A percentile compares a stretch with the other conserved stretches of the same genome.
These are phyloP conservation scores for Egretta garzetta DNA, from an alignment of 2,113 vertebrate genomes.

Conservation along the genomic window DNA sequence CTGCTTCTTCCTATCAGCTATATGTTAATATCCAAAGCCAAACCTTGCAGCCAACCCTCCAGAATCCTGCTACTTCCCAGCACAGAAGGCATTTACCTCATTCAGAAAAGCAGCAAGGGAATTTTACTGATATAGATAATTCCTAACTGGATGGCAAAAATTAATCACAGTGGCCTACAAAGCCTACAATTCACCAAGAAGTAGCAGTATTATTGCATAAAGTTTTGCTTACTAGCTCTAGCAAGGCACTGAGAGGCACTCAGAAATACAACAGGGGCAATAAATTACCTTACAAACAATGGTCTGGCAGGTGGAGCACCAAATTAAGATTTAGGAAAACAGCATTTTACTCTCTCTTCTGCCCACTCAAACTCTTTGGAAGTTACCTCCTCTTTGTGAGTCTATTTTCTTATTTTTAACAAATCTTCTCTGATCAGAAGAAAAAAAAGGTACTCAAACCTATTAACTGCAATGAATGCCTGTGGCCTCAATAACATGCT, in stretches of 20 bases:
- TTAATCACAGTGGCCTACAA: neutral
- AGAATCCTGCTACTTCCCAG: neutral
- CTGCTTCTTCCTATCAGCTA: neutral
- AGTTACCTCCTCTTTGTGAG: neutral
- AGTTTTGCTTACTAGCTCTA: neutral
- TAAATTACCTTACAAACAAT: neutral
- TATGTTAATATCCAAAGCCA: slow-evolving; percentile 4
- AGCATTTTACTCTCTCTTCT: neutral
- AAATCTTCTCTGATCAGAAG: neutral
- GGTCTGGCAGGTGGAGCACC: neutral
- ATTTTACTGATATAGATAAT: neutral
- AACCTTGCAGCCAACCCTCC: neutral
- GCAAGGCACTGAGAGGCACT: neutral
- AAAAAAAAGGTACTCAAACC: neutral
- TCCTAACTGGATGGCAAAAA: neutral
- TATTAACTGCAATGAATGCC: neutral
- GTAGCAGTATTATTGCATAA: neutral
- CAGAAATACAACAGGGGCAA: neutral
- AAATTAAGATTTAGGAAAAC: neutral
- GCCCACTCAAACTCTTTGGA: neutral
- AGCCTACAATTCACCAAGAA: neutral
- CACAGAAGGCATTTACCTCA: neutral
- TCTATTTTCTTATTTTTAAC: neutral
- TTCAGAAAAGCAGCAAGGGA: neutral
- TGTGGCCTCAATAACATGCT: neutral